phyloP scores from a whole-genome alignment of 2,797 vertebrate genomes.

The Sorex maritimensis region DNA sequence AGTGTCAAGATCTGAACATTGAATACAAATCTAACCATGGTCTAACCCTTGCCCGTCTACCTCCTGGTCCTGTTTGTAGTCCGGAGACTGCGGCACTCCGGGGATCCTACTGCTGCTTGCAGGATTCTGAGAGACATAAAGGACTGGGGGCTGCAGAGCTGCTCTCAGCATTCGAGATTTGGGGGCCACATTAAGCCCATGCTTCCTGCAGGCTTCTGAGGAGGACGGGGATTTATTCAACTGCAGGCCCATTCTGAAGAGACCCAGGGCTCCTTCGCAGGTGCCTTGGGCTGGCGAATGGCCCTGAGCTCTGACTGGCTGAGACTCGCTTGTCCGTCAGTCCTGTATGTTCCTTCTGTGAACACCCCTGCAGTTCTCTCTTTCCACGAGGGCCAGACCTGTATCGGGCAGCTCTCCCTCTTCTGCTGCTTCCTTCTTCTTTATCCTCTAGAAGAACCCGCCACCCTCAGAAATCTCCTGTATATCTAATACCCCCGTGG shows the following conservation, averaged over 20 bases:
- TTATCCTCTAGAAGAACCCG: neutral
- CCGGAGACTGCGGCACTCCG: neutral
- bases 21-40: neutral
- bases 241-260: neutral
- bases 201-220: neutral
- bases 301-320: neutral
- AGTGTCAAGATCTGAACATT: neutral
- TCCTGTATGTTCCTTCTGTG: neutral
- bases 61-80: neutral
- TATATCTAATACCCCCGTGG: neutral
- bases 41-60: neutral
- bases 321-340: too few species aligned
- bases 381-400: neutral
- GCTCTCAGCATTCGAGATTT: neutral
- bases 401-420: too few species aligned
- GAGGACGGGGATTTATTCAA: neutral
- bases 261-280: neutral
- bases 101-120: neutral
- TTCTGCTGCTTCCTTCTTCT: neutral
- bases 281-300: neutral
- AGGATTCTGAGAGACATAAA: neutral
- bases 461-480: neutral
- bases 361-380: too few species aligned
- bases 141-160: neutral
- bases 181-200: neutral